These are phyloP conservation scores for Protosalanx chinensis DNA, from an alignment of 2,797 vertebrate genomes.

Conservation along the genomic window DNA sequence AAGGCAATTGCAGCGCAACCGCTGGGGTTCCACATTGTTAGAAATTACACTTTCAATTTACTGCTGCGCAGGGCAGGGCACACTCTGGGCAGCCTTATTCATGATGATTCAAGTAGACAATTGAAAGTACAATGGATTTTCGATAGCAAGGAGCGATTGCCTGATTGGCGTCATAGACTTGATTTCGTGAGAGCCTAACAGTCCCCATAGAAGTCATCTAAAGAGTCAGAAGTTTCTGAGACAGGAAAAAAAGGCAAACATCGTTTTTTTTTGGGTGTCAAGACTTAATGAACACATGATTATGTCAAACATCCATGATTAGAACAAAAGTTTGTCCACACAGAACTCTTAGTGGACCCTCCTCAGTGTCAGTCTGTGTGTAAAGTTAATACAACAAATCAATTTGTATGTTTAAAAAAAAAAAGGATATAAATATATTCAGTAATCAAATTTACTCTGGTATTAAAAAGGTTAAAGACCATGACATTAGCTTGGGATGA, in stretches of 20 bases:
- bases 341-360: background rate
- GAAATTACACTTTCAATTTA: conserved; percentile 79
- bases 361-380: conserved; percentile 27
- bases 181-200: conserved; percentile 27
- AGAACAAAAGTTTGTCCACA: background rate
- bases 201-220: background rate
- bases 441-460: conserved; percentile 32
- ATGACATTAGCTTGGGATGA: conserved; percentile 59
- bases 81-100: conserved; percentile 54
- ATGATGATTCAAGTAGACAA: conserved; percentile 62
- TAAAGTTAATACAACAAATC: conserved; percentile 47
- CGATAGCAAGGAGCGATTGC: conserved; percentile 38
- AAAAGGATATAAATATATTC: conserved; percentile 51
- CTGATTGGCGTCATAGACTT: conserved; percentile 31
- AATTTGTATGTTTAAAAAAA: conserved; percentile 40
- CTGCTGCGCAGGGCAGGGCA: conserved; percentile 28
- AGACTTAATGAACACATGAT: background rate
- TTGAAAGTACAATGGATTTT: conserved; percentile 66
- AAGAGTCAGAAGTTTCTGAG: background rate
- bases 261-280: no score
- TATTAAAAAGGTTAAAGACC: conserved; percentile 63
- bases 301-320: background rate
- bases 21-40: conserved; percentile 67
- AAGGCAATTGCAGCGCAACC: conserved; percentile 64
- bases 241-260: background rate